These are phyloP conservation scores for Priocnemis perturbator DNA, from an alignment of 2,888 invertebrate species.

Conservation along the genomic window DNA sequence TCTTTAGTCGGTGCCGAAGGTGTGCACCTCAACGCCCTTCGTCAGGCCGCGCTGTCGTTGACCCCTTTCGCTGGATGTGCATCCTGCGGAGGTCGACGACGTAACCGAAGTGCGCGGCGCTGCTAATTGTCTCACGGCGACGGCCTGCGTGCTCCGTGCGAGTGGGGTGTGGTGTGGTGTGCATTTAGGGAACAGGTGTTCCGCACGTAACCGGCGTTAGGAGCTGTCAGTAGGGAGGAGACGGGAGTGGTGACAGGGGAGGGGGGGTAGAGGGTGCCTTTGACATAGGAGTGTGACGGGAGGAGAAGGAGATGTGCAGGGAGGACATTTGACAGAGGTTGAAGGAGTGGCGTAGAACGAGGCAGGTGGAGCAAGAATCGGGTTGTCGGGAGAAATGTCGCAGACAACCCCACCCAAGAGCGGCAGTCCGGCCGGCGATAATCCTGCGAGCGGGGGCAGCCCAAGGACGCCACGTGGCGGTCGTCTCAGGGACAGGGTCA, in stretches of 20 bases:
- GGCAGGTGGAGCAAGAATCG: background rate
- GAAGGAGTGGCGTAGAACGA: background rate
- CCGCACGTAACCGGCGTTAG: conserved; percentile 22
- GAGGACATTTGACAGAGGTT: background rate
- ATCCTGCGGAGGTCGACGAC: background rate
- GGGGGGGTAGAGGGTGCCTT: background rate
- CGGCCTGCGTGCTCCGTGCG: background rate
- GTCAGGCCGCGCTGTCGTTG: background rate
- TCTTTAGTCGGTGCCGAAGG: too few species aligned
- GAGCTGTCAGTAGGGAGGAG: conserved; percentile 3
- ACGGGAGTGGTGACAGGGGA: background rate
- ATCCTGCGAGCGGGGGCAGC: conserved; percentile 57
- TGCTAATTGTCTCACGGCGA: background rate
- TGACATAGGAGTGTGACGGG: background rate
- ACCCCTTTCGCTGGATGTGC: too few species aligned
- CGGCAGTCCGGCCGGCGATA: conserved; percentile 43
- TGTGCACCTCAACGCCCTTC: background rate
- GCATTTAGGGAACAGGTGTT: conserved; percentile 47
- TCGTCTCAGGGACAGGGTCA: conserved; percentile 84
- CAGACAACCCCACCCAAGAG: conserved; percentile 50
- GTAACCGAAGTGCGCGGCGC: background rate
- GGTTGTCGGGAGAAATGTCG: conserved; percentile 37
- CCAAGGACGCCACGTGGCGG: conserved; percentile 71
- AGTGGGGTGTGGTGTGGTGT: conserved; percentile 50
- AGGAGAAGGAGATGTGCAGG: background rate